These are phyloP conservation scores for Sorex maritimensis DNA, from an alignment of 2,797 vertebrate species.

Conservation along the genomic window DNA sequence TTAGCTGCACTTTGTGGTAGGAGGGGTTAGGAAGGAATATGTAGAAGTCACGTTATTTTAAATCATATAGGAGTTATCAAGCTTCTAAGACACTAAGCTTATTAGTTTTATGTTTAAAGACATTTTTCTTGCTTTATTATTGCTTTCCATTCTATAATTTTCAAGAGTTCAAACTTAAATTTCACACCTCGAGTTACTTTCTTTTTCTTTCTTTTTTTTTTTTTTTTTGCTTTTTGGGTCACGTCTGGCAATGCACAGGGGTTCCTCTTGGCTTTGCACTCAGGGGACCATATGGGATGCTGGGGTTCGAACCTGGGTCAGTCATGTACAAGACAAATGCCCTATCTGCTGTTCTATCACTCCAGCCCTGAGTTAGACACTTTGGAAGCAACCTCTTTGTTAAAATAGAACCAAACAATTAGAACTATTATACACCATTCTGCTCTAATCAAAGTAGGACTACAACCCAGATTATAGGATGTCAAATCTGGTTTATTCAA, in stretches of 20 bases:
- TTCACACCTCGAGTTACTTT: too few relatives aligned
- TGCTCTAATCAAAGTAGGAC: slow-evolving; percentile 7
- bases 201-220: too few relatives aligned
- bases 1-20: neutral
- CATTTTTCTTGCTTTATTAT: neutral
- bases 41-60: neutral
- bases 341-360: too few relatives aligned
- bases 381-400: slow-evolving; percentile 43
- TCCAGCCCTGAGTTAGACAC: neutral
- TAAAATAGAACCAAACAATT: slow-evolving; percentile 39
- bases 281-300: too few relatives aligned
- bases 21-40: neutral
- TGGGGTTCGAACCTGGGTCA: too few relatives aligned
- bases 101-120: neutral
- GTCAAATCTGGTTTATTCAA: neutral
- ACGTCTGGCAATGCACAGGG: too few relatives aligned
- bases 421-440: neutral
- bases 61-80: slow-evolving; percentile 10
- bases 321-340: too few relatives aligned
- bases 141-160: too few relatives aligned
- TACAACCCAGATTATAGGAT: neutral
- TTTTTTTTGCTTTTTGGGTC: too few relatives aligned
- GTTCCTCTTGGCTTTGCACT: too few relatives aligned
- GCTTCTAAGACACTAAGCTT: neutral
- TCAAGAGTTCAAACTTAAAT: neutral